Conservation (phyloP, 2,113 vertebrate species). For the Ascaphus truei region DNA sequence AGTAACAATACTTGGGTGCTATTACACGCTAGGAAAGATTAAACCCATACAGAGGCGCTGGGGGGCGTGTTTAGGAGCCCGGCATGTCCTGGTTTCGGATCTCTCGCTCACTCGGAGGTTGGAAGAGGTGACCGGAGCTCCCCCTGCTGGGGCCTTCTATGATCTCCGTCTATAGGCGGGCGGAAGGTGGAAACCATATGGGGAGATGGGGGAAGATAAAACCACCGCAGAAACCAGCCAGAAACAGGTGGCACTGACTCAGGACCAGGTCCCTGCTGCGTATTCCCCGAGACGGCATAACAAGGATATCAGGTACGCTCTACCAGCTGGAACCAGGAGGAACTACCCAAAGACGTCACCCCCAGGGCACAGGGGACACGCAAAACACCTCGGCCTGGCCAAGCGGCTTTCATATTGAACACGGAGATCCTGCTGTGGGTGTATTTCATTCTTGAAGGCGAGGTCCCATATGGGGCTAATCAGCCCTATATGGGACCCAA, state of each 20-base stretch:
- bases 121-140: no score
- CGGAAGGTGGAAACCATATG: slow-evolving; percentile 42
- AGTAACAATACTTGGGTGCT: no score
- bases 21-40: no score
- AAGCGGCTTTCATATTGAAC: background rate
- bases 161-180: background rate
- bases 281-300: slow-evolving; percentile 27
- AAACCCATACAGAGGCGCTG: no score
- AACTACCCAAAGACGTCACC: slow-evolving; percentile 13
- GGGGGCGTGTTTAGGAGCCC: no score
- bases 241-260: slow-evolving; percentile 44
- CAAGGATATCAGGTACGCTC: slow-evolving; percentile 38
- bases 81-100: no score
- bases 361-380: background rate
- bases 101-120: no score
- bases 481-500: no score
- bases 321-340: slow-evolving; percentile 15
- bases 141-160: background rate
- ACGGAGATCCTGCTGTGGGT: background rate
- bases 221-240: slow-evolving; percentile 47
- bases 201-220: background rate
- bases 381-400: slow-evolving; percentile 14
- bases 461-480: background rate
- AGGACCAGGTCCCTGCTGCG: slow-evolving; percentile 29
- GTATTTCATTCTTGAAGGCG: background rate